Base-by-base conservation (phyloP, 1,140 invertebrate species). In the Bombus waltoni region DNA sequence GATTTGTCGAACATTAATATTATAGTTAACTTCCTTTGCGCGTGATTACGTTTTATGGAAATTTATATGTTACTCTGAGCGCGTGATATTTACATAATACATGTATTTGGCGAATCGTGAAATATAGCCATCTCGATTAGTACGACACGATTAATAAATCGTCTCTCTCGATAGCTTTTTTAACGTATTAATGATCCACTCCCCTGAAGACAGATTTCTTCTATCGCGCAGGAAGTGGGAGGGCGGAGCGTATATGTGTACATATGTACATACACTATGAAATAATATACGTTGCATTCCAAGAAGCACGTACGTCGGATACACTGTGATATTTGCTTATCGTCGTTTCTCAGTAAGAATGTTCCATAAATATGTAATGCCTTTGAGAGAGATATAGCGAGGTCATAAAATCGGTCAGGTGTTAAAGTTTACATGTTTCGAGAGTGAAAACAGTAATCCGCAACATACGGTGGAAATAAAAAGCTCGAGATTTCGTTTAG, bases 211-310 rank as follows among this genome's bases (percentile, higher is more conserved):
- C 59, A 68, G 35, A 86, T 81, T 22, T 42, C 18, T 68, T 22
- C 18, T 35, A 35, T 25, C 32, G 44, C 47, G 35, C 53, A 77
- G 80, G 53, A 86, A 83, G 25, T 72, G 72, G 53, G n/a, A 82
- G 70, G 35, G 59, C 18, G 32, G 15, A 32, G 25, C 18, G 47
- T 53, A 22, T 53, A 53, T 53, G 18, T 53, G 47, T 53, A 53
- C 47, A 53, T 53, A 53, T 53, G 47, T 53, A 53, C 42, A 68
- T 18, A 13, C 15, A 6, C 40, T 65, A 47, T n/a, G 65, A 70
- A 68, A 78, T 73, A 81, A 80, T 81, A 85, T 81, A 85, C 75
- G 66, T 71, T 84, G 53, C 32, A 79, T 84, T 84, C 53, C 25
- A 38, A 59, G 83, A 84, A 84, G 32, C n/a, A 83, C 72, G 38